phyloP scores from a whole-genome alignment of 2,888 invertebrate genomes.

The Platynereis dumerilii region DNA sequence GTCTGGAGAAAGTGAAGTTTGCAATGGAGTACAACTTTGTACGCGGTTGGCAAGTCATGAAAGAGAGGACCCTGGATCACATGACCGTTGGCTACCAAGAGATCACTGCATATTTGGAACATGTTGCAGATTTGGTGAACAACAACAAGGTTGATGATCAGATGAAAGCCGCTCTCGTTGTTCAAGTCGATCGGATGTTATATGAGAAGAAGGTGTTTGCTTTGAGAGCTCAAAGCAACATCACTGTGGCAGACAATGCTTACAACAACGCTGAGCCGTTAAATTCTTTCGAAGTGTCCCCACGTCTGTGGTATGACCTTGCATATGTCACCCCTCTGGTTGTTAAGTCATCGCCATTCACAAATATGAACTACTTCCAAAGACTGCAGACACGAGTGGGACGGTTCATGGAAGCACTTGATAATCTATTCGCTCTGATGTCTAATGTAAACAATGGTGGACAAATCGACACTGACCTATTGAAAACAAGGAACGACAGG shows the following conservation, averaged over 20 bases:
- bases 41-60: background rate
- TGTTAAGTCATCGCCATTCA: background rate
- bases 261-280: background rate
- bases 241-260: background rate
- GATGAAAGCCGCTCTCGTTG: too few relatives aligned
- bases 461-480: background rate
- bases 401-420: background rate
- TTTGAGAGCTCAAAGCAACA: background rate
- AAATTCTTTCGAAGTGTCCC: background rate
- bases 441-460: background rate
- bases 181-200: too few relatives aligned
- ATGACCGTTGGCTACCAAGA: background rate
- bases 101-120: background rate
- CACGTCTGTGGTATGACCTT: background rate
- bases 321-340: background rate
- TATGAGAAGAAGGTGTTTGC: background rate
- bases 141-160: too few relatives aligned
- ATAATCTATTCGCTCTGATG: background rate
- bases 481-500: background rate
- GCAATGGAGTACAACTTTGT: constrained; percentile 1
- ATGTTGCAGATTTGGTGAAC: background rate
- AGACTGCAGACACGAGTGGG: background rate
- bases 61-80: background rate
- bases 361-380: background rate
- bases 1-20: constrained; percentile 19